phyloP scores from a whole-genome alignment of 2,113 vertebrate genomes.

The Ceyx melanurus region DNA sequence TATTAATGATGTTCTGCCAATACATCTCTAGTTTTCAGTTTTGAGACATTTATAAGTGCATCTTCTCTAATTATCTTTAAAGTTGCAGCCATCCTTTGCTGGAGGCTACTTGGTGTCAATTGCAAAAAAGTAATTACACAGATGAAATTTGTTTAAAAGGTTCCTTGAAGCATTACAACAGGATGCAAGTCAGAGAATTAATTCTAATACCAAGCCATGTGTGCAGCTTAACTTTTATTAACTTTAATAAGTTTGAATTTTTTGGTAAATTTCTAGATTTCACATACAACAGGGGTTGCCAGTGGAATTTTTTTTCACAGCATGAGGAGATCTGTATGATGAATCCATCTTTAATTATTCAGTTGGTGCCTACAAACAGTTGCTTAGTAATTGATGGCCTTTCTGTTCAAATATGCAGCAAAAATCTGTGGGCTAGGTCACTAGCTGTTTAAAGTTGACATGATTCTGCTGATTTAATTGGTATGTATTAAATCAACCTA shows the following conservation, averaged over 20 bases:
- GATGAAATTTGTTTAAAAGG: background rate
- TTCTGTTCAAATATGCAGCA: background rate
- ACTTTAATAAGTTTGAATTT: background rate
- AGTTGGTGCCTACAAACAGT: background rate
- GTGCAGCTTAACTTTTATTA: background rate
- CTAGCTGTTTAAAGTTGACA: background rate
- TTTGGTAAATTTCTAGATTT: background rate
- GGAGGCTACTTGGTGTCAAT: background rate
- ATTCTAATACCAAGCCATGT: background rate
- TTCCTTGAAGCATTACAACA: background rate
- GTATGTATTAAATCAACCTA: background rate
- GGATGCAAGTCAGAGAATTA: background rate
- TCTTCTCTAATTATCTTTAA: background rate
- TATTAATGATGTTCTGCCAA: background rate
- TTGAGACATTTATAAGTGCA: background rate
- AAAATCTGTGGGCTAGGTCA: background rate
- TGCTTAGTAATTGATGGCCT: background rate
- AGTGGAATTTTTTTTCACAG: background rate
- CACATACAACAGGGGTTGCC: background rate
- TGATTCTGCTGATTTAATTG: background rate
- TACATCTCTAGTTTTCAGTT: background rate
- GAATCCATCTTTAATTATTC: constrained; percentile 6
- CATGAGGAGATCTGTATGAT: background rate
- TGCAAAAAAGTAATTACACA: background rate
- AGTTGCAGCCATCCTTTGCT: background rate